Conservation (phyloP, 2,797 vertebrate genomes). For the Manis javanica region DNA sequence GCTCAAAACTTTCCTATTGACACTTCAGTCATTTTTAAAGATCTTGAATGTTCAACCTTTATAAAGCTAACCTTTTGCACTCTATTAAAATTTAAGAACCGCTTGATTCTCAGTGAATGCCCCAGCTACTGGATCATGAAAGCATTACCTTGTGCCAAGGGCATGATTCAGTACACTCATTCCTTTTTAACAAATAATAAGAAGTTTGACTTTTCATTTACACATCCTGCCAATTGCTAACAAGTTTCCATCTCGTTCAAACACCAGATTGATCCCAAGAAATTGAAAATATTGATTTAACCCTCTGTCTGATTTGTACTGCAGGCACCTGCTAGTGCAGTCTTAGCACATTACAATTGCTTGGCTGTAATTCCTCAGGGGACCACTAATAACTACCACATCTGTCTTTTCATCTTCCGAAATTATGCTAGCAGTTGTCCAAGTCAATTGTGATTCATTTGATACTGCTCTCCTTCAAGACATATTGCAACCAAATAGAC, state of each 20-base stretch:
- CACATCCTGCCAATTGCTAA: slow-evolving; percentile 95
- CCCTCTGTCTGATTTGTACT: slow-evolving; percentile 93
- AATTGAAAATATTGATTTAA: slow-evolving; percentile 99
- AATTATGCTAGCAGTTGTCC: slow-evolving; percentile 96
- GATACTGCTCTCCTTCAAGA: slow-evolving; percentile 93
- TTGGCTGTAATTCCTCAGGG: slow-evolving; percentile 94
- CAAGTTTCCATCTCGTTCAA: slow-evolving; percentile 96
- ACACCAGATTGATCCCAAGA: slow-evolving; percentile 97
- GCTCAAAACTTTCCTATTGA: slow-evolving; percentile 89
- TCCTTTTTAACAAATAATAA: slow-evolving; percentile 92
- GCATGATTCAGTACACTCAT: slow-evolving; percentile 87
- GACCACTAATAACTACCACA: slow-evolving; percentile 96
- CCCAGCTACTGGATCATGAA: slow-evolving; percentile 88
- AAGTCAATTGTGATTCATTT: slow-evolving; percentile 94
- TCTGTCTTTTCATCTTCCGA: slow-evolving; percentile 94
- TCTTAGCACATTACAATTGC: slow-evolving; percentile 96
- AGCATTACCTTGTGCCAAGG: slow-evolving; percentile 88
- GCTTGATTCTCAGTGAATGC: slow-evolving; percentile 87
- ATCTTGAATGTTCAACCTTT: slow-evolving; percentile 86
- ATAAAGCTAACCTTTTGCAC: slow-evolving; percentile 88
- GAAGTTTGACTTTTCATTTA: slow-evolving; percentile 98
- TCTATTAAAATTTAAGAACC: slow-evolving; percentile 90
- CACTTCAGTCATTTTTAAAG: slow-evolving; percentile 89
- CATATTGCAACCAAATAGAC: slow-evolving; percentile 94
- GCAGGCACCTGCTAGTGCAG: slow-evolving; percentile 92